Conservation (phyloP, 2,888 invertebrate species). For the Leuctra nigra region DNA sequence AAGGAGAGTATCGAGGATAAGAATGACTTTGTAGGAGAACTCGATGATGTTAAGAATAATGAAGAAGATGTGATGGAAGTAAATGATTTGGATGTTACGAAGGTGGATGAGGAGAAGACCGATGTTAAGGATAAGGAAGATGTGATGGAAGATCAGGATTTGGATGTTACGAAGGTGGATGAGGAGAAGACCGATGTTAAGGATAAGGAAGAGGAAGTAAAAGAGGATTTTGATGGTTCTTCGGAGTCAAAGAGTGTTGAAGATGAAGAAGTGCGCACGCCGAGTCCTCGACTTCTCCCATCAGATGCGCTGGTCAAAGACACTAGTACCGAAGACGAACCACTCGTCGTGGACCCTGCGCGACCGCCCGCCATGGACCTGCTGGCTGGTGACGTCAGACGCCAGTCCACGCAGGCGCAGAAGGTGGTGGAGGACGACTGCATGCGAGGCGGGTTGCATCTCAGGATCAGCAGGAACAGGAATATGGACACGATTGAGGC, state of each 20-base stretch:
- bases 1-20: neutral
- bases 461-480: constrained; percentile 45
- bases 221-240: too few relatives aligned
- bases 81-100: neutral
- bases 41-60: neutral
- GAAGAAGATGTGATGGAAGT: neutral
- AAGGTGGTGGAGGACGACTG: neutral
- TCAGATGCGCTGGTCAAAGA: too few relatives aligned
- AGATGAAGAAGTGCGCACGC: too few relatives aligned
- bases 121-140: neutral
- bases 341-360: neutral
- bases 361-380: neutral
- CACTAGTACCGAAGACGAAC: neutral
- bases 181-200: too few relatives aligned
- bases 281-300: too few relatives aligned
- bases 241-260: too few relatives aligned
- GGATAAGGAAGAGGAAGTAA: too few relatives aligned
- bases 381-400: neutral
- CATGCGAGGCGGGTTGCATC: constrained; percentile 22
- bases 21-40: neutral
- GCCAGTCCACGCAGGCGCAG: neutral
- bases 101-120: neutral
- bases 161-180: neutral
- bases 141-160: neutral
- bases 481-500: constrained; percentile 40